Evolutionary conservation across 2,888 invertebrate species (phyloP), one percentile per base, ranked within the genome.

Genomic region (Chloroclystis v-ata): DNA sequence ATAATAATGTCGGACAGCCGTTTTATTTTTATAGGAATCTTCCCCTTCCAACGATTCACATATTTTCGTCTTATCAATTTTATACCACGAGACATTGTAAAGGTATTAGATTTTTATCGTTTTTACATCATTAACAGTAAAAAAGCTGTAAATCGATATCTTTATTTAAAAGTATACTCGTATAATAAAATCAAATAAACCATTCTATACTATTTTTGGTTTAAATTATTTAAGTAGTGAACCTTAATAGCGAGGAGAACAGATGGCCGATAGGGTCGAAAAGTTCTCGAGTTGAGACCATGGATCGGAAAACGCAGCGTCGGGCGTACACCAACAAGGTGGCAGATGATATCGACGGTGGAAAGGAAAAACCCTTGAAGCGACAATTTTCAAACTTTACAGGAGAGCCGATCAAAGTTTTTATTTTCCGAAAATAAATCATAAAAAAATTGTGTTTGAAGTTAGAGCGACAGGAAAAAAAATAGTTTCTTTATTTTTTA

Each of bases 21-120:
- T 52, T 51, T 55, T 49, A 54, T 52, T 57, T 52, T 56, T 49
- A 54, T 43, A 42, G 47, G 38, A 45, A 49, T 49, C 47, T 43
- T 47, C 52, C 49, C 35, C 13, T 29, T 48, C 40, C 46, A 46
- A 44, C 40, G 50, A 51, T 37, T 37, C 39, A 37, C 45, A 50
- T 53, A 37, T 61, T 62, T 54, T 56, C 54, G 46, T 54, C 69
- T 68, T 68, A 68, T 69, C 67, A 67, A 62, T 60, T 65, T 67
- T 63, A 65, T 68, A 61, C 51, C 51, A 50, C 54, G 54, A 56
- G 59, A 65, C 61, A 61, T 58, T 61, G 59, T 47, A 49, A 43
- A 47, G 46, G 54, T 48, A 48, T 58, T 57, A 42, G 54, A 52
- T 59, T 59, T 57, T 69, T 71, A 67, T 69, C 60, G 63, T 61